Evolutionary conservation across 2,888 invertebrate species (phyloP), one percentile per base, ranked within the genome.

Genomic region (Branchipolynoe longqiensis): DNA sequence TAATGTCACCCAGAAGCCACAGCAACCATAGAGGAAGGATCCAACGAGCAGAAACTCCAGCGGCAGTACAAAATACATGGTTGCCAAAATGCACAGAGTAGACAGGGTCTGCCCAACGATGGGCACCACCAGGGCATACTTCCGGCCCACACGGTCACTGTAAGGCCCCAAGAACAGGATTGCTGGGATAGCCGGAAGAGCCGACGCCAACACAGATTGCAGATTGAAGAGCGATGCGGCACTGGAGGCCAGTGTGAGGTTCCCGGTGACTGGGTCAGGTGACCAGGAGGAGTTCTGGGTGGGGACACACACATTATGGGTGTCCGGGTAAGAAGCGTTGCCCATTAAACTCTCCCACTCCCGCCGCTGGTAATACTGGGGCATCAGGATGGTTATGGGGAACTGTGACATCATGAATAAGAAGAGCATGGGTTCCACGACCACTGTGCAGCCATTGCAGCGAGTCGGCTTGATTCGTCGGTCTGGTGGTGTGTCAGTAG

Each of bases 121-220:
- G n/a, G 88, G 88, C 18, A 86, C 86, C 4, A 88, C 48, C 48
- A 88, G 86, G 62, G 86, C 87, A 38, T 69, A 86, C 25, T 78
- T 84, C 6, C 88, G 84, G 8, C 88, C 88, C 1, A 25, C 81
- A 18, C 59, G 31, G 62, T 88, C 88, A 69, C 88, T 88, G 54
- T 85, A 74, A 22, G 88, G 62, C 8, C 87, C 88, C 8, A 88
- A 41, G 31, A 88, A 59, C 31, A 88, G 14, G 18, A 85, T 74
- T 18, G 81, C 54, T 31, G 86, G 62, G 22, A 88, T 64, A 6
- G 88, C 86, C 8, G 88, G 88, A 0, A 86, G 14, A 14, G 58
- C 58, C 38, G 78, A 56, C 12, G 48, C 59, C 12, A 85, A 8
- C 14, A 48, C 33, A 1, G 78, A 33, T 22, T 86, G 54, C 38